Base-by-base conservation (phyloP, 2,888 invertebrate genomes). In the Eupithecia inturbata region DNA sequence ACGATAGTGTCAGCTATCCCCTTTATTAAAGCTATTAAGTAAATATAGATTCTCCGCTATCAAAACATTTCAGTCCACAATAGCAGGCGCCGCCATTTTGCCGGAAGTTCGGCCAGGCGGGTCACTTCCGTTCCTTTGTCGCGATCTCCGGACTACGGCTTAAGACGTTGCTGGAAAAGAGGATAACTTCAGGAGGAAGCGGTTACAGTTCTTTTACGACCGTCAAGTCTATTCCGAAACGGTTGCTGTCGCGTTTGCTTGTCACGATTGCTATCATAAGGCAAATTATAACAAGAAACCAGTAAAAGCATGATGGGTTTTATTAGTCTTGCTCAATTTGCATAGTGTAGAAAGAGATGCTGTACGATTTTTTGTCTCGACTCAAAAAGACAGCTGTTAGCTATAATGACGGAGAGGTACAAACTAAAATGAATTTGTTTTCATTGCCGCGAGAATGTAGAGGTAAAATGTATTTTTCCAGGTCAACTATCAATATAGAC, bases 61-160 rank as follows among this genome's bases (percentile, higher is more conserved):
- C 72, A 74, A 74, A 70, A 76, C 74, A 77, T 77, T 74, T 76
- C 73, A 69, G 62, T 67, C 70, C 71, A 73, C 77, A 77, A 80
- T 77, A 70, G 75, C 63, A 67, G 68, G 64, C 68, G 45, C 74
- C 75, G 79, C 81, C 81, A 81, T 81, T 77, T 81, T 80, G 45
- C 68, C 79, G 81, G 80, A 81, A 78, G 72, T 66, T 73, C 63
- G 77, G 79, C 79, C 79, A 75, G 77, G 74, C 75, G 77, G 77
- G 75, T 68, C 77, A 77, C 77, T 75, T 80, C 81, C 81, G 78
- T 71, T 72, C 76, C 77, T 73, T 80, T 81, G 80, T 81, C 70
- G 75, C 68, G 63, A 69, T 75, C 69, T 72, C 76, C 75, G 74
- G 76, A 75, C 74, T 67, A 53, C 72, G 68, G 73, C 78, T 76